Base-by-base conservation (phyloP, 2,113 vertebrate genomes). In the Nerophis ophidion region DNA sequence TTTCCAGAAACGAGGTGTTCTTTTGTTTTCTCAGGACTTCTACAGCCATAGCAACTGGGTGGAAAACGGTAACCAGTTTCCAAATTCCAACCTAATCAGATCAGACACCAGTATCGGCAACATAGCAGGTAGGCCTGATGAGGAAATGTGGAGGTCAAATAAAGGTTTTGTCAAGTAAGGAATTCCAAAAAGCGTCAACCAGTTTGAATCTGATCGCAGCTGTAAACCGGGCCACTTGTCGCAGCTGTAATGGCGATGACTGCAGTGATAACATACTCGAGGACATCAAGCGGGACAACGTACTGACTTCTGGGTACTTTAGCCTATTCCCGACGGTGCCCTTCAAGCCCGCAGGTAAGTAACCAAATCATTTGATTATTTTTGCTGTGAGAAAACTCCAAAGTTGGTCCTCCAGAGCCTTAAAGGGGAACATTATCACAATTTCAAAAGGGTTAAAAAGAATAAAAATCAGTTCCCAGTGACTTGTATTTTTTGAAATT, bases 11-110 rank as follows among this genome's bases (percentile, higher is more conserved):
- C 2, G 0, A 19, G 12, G 3, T 19, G 48, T 33, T 12, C 0
- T 8, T 8, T 40, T 42, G 16, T 4, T 19, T 16, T 7, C 5
- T 38, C 16, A 88, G 87, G 87, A 89, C 52, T 89, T 87, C 69
- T 88, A 89, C 81, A 88, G 86, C 38, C 88, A 90, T 47, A 87
- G 81, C 55, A 86, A 89, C 82, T 90, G 87, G 87, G 71, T 87
- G 33, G 89, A 90, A 42, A 44, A 86, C 49, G 79, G 78, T 4
- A 74, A 72, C 3, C 69, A 0, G 19, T 1, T 14, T 3, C 84
- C 88, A 4, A 85, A 80, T 19, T 11, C 75, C 4, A 86, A 80
- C 60, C 74, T 90, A 9, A 80, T 87, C 62, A 63, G 61, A 73
- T 51, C 76, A 2, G 75, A 68, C 14, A 17, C 12, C 48, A 48